Percentiles rank a stretch among this genome's conserved stretches.
These are phyloP conservation scores for Leucoraja erinaceus DNA, from an alignment of 2,113 vertebrate species.

Conservation along the genomic window DNA sequence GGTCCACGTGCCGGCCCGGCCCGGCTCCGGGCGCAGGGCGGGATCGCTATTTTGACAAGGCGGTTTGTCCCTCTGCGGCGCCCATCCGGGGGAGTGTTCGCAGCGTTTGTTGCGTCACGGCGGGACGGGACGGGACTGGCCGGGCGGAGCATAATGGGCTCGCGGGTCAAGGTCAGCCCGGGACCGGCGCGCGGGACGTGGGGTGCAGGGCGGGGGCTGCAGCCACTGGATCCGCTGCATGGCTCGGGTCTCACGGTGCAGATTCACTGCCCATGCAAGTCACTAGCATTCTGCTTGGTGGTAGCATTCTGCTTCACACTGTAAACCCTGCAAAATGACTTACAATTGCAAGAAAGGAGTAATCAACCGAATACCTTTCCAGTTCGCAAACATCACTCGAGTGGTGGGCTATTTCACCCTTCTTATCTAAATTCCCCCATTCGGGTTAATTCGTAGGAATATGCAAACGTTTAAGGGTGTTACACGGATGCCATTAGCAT, in stretches of 20 bases:
- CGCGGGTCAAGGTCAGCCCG: neutral
- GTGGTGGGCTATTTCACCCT: too few relatives aligned
- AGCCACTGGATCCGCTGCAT: too few relatives aligned
- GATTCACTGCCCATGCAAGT: too few relatives aligned
- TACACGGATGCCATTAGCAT: neutral
- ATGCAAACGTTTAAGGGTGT: neutral
- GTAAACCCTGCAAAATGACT: neutral
- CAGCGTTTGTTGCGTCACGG: neutral
- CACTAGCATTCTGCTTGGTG: neutral
- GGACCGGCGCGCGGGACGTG: neutral
- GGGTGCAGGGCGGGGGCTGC: neutral
- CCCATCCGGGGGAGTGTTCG: neutral
- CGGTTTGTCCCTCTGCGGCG: neutral
- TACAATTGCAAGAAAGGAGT: neutral
- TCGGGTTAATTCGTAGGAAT: too few relatives aligned
- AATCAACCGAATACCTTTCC: neutral
- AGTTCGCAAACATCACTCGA: too few relatives aligned
- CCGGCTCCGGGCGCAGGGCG: too few relatives aligned
- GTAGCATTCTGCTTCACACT: neutral
- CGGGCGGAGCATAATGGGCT: neutral
- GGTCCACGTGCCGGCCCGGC: neutral
- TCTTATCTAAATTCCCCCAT: too few relatives aligned
- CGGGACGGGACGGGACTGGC: too few relatives aligned
- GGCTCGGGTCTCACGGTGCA: too few relatives aligned
- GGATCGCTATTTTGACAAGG: neutral